Percentiles rank a stretch among this genome's conserved stretches.
These are phyloP conservation scores for Aphelocoma californica DNA, from an alignment of 2,797 vertebrate genomes.

Conservation along the genomic window DNA sequence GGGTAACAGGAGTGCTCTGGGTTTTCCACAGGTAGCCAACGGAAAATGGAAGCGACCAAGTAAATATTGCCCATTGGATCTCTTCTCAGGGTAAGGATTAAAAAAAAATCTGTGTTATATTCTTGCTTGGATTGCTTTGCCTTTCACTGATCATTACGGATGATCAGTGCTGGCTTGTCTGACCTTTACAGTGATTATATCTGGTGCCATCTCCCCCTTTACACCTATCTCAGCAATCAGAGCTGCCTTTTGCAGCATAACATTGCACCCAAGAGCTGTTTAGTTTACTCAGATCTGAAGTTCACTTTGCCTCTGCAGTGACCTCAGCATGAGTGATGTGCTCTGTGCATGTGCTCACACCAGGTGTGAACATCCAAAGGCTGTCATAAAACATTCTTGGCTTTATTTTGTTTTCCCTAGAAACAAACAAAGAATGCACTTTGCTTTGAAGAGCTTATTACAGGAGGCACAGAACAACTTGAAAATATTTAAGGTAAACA, in stretches of 20 bases:
- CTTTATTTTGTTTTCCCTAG: conserved; percentile 64
- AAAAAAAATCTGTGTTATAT: neutral
- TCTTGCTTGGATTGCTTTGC: neutral
- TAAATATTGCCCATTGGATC: conserved; percentile 94
- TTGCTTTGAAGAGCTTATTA: conserved; percentile 93
- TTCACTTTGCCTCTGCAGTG: neutral
- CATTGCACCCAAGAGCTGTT: neutral
- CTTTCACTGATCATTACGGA: neutral
- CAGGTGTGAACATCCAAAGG: neutral
- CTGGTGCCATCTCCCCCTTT: neutral
- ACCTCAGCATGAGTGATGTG: neutral
- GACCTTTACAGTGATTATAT: neutral
- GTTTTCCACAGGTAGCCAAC: conserved; percentile 83
- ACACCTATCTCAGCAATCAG: neutral
- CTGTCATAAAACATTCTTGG: neutral
- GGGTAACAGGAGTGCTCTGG: neutral
- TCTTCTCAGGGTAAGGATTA: conserved; percentile 93
- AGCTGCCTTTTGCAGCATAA: neutral
- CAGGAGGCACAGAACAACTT: conserved; percentile 98
- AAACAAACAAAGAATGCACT: conserved; percentile 95
- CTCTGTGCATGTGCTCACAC: neutral
- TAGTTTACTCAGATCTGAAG: neutral
- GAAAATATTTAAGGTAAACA: conserved; percentile 95
- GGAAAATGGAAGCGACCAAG: conserved; percentile 95
- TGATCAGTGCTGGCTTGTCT: neutral